Evolutionary conservation across 1,140 invertebrate species (phyloP).

Genomic region (Apis florea): DNA sequence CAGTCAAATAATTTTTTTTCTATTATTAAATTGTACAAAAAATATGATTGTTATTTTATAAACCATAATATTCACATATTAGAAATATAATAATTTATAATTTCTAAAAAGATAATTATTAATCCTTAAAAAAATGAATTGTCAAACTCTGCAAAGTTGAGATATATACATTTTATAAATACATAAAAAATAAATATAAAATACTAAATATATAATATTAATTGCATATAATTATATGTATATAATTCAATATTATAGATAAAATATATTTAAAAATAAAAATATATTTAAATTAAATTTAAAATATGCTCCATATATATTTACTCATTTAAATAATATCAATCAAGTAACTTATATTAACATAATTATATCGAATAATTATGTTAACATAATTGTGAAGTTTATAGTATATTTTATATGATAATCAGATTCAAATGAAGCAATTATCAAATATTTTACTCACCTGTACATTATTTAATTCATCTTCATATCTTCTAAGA

Average conservation of each 20-base stretch:
- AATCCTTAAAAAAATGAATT: not conserved
- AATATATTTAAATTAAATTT: slow-evolving; percentile 23
- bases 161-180: not conserved
- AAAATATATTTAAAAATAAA: not conserved
- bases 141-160: not conserved
- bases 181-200: slow-evolving; percentile 8
- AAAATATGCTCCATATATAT: slow-evolving; percentile 39
- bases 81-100: not conserved
- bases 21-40: not conserved
- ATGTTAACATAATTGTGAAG: slow-evolving; percentile 37
- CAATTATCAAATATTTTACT: slow-evolving; percentile 51
- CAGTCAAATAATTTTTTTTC: not conserved
- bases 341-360: slow-evolving; percentile 41
- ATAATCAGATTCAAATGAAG: slow-evolving; percentile 18
- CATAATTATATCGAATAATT: slow-evolving; percentile 41
- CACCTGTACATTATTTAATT: slow-evolving; percentile 85
- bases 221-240: not conserved
- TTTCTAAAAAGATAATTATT: not conserved
- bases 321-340: slow-evolving; percentile 33
- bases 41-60: not conserved
- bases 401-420: slow-evolving; percentile 20
- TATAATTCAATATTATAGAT: not conserved
- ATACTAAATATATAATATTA: slow-evolving; percentile 1
- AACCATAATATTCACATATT: not conserved
- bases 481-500: slow-evolving; percentile 83